Base-by-base conservation (phyloP, 2,113 vertebrate species). In the Caloenas nicobarica region DNA sequence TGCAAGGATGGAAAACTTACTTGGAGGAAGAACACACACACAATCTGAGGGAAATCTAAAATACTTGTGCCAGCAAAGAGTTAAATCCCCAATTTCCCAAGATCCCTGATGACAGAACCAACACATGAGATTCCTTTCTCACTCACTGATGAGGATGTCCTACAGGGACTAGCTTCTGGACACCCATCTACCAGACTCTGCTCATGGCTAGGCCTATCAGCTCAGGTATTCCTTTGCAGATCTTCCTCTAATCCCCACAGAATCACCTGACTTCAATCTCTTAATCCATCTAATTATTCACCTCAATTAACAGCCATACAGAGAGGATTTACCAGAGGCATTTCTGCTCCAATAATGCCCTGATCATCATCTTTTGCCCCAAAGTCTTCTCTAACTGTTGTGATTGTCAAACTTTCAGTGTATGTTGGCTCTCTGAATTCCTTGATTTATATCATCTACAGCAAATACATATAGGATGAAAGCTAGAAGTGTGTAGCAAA, bases 401-500 rank as follows among this genome's bases (percentile, higher is more conserved):
- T 46, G 53, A 40, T 44, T 68, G 22, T 74, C 31, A 89, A 76
- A 48, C 18, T 78, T 88, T 69, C 80, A 53, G 31, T 46, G 36
- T 78, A 11, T 38, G 48, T 48, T 70, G 40, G 26, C 64, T 73
- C 50, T 74, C 44, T 84, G 72, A 81, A 86, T 88, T 81, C 51
- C 38, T 71, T 86, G 53, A 86, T 81, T 87, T 95, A 48, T 78
- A 69, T 38, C 24, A 91, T 91, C 79, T 94, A 68, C 81, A 94
- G 80, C 36, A 86, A 69, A 81, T 34, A 40, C 24, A 62, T 88
- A 48, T 0, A 78, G 36, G 34, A 50, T 60, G 65, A 88, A 90
- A 94, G 33, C 72, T 62, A 48, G 56, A 95, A 91, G 21, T 72
- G 60, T 69, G 93, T 89, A 95, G 72, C 33, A 85, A 92, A 96